A percentile compares a stretch with the other conserved stretches of the same genome.
Conservation (phyloP, 1,140 invertebrate species). For the Radopholus similis region DNA sequence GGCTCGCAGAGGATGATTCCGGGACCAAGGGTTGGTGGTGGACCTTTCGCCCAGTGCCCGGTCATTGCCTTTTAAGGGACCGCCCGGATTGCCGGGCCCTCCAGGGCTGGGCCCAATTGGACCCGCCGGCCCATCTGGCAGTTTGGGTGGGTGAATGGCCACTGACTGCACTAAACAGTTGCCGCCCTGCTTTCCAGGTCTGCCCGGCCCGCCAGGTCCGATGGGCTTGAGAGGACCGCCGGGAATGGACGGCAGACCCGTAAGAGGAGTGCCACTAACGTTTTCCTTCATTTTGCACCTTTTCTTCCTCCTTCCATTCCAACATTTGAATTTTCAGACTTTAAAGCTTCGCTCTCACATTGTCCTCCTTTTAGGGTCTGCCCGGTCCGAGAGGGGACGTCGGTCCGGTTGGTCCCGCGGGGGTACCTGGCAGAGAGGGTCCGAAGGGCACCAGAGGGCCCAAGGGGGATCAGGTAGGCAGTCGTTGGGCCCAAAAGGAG, state of each 20-base stretch:
- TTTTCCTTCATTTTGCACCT: conserved; percentile 15
- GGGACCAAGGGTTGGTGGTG: conserved; percentile 12
- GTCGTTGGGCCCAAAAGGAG: too few species aligned
- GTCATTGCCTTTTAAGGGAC: conserved; percentile 13
- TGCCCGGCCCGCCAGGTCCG: conserved; percentile 46
- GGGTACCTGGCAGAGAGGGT: conserved; percentile 74
- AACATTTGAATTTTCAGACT: conserved; percentile 4
- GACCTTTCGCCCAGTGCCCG: background rate
- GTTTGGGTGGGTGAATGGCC: background rate
- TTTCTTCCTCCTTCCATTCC: conserved; percentile 22
- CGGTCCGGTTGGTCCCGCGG: conserved; percentile 68
- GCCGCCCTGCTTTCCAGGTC: background rate
- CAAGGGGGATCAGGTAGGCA: conserved; percentile 76
- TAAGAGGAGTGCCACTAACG: background rate
- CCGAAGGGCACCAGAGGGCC: conserved; percentile 84
- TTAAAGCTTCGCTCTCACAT: conserved; percentile 4
- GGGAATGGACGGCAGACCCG: conserved; percentile 23
- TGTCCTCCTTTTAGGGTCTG: background rate
- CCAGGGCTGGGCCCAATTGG: conserved; percentile 23
- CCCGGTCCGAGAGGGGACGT: conserved; percentile 20
- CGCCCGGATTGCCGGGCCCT: conserved; percentile 40
- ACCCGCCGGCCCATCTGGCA: conserved; percentile 22
- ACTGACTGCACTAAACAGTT: too few species aligned
- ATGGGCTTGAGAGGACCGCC: conserved; percentile 51
- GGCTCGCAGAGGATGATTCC: background rate